Evolutionary conservation across 1,140 invertebrate species (phyloP).

Genomic region (Kradibia gibbosae): DNA sequence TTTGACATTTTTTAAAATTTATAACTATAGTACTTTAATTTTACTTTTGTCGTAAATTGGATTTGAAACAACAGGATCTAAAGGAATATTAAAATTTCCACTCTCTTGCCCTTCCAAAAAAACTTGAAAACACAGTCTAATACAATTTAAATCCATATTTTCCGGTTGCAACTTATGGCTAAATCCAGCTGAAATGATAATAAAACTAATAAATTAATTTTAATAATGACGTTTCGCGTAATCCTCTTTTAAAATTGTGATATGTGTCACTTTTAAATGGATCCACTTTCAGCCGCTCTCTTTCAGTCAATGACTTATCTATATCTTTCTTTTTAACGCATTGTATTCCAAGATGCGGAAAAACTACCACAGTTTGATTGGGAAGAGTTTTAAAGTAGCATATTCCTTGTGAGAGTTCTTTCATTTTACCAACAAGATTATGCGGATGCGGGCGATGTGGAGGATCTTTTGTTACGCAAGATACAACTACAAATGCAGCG

Average conservation of each 20-base stretch:
- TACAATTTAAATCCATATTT: conserved; percentile 94
- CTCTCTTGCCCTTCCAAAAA: conserved; percentile 85
- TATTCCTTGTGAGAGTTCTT: conserved; percentile 88
- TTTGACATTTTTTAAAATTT: background rate
- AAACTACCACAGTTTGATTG: conserved; percentile 84
- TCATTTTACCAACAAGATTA: conserved; percentile 94
- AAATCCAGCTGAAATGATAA: conserved; percentile 83
- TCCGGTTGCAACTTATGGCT: conserved; percentile 84
- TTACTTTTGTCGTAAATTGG: conserved; percentile 95
- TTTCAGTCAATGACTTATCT: conserved; percentile 83
- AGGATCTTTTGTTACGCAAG: conserved; percentile 93
- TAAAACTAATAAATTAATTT: conserved; percentile 8
- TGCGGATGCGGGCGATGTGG: conserved; percentile 95
- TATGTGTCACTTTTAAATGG: conserved; percentile 87
- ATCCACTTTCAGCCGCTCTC: conserved; percentile 92
- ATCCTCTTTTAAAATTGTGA: background rate
- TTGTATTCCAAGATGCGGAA: conserved; percentile 95
- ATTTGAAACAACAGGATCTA: conserved; percentile 91
- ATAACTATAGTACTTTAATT: conserved; percentile 52
- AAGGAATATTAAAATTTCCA: conserved; percentile 75
- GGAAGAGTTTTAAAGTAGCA: conserved; percentile 87
- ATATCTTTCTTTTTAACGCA: conserved; percentile 97
- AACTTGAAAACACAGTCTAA: conserved; percentile 96
- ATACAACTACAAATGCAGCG: conserved; percentile 89
- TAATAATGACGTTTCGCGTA: background rate